Base-by-base conservation (phyloP, 2,113 vertebrate genomes). In the Parotia lawesii region DNA sequence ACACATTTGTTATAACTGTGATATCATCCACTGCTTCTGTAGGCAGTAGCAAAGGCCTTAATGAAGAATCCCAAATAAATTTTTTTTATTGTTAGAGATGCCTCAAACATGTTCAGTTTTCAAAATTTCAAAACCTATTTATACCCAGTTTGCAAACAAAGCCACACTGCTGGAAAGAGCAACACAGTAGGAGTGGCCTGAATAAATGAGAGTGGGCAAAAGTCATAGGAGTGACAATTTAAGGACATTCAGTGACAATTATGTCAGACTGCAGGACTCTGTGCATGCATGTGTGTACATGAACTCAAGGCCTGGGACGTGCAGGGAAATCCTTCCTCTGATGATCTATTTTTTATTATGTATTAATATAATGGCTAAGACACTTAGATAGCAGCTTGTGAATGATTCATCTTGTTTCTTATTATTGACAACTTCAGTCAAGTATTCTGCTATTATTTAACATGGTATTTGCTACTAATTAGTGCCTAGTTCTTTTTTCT, bases 231-330 rank as follows among this genome's bases (percentile, higher is more conserved):
- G 40, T 15, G 28, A 54, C 13, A 71, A 69, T 65, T 69, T 62
- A 76, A 21, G 31, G 35, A 28, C 0, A 2, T 45, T 70, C 22
- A 81, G 11, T 28, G 31, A 44, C 28, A 87, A 28, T 35, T 33
- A 10, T 10, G 7, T 33, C 4, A 0, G 25, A 42, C 13, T 53
- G 28, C 10, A 62, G 56, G 48, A 69, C 8, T 53, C 16, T 84
- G 20, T 9, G 7, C 27, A 19, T 33, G 10, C 10, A 18, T 7
- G 9, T 18, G 38, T 33, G 10, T 23, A 44, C 15, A 15, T 17
- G 51, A 79, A 71, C 3, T 0, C 4, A n/a, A 67, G 8, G 44
- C 42, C 24, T 2, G 2, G 17, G 37, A 4, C 0, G 0, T 33
- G 31, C 11, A 62, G 66, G 19, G 40, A 87, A 89, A 33, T 37